phyloP scores from a whole-genome alignment of 2,113 vertebrate genomes.

The Okapia johnstoni region DNA sequence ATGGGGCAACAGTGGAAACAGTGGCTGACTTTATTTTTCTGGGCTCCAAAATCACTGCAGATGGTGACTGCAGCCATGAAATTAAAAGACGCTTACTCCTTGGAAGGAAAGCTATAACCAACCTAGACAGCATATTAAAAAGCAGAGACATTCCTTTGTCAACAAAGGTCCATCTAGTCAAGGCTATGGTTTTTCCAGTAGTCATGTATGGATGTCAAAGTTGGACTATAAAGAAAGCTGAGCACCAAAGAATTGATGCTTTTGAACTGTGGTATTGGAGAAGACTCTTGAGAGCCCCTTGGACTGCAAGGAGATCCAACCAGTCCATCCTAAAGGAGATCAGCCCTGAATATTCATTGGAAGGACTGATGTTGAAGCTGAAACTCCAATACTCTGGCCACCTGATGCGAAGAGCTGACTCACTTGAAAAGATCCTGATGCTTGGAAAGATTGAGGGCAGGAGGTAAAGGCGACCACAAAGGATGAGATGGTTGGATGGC shows the following conservation, averaged over 20 bases:
- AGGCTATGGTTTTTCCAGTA: background rate
- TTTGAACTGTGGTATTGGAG: background rate
- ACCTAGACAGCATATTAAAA: no score
- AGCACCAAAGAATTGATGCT: rapidly evolving
- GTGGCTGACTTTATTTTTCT: no score
- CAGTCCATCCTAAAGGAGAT: no score
- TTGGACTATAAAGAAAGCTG: background rate
- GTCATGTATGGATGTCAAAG: background rate
- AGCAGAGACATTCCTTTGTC: no score
- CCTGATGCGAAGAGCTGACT: background rate
- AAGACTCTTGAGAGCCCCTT: background rate
- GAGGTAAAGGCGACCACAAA: background rate
- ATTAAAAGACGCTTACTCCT: no score
- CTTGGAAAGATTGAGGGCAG: background rate
- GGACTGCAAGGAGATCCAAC: no score
- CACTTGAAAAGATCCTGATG: background rate
- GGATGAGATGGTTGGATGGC: background rate
- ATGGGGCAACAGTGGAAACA: no score
- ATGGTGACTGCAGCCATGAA: no score
- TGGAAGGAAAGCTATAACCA: no score
- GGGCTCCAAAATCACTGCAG: no score
- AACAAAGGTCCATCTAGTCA: no score
- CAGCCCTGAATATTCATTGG: no score
- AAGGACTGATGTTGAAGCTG: background rate
- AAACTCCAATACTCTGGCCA: background rate